A percentile compares a stretch with the other conserved stretches of the same genome.
Conservation (phyloP, 1,140 invertebrate genomes). For the Drosophila watanabei region DNA sequence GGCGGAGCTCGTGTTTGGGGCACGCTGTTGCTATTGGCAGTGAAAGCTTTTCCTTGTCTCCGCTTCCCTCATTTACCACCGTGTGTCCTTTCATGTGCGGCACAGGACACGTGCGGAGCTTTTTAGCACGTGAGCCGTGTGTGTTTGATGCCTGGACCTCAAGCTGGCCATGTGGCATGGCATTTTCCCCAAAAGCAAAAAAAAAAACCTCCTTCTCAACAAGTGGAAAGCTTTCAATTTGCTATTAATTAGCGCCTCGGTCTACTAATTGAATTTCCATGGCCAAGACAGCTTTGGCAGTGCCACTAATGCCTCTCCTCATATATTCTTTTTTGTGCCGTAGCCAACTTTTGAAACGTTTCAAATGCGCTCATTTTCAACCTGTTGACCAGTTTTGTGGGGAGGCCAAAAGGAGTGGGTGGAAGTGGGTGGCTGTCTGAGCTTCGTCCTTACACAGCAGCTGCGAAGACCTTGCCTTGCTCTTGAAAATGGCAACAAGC, state of each 20-base stretch:
- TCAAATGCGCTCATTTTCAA: constrained; percentile 53
- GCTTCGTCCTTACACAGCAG: constrained; percentile 62
- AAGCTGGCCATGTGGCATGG: constrained; percentile 37
- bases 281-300: constrained; percentile 25
- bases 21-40: constrained; percentile 66
- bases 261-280: constrained; percentile 77
- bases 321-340: constrained; percentile 26
- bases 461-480: constrained; percentile 69
- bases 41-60: constrained; percentile 39
- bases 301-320: constrained; percentile 8
- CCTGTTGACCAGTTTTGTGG: constrained; percentile 64
- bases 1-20: constrained; percentile 63
- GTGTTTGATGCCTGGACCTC: constrained; percentile 29
- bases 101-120: constrained; percentile 69
- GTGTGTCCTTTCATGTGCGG: constrained; percentile 32
- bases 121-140: constrained; percentile 57
- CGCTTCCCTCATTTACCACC: neutral
- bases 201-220: constrained; percentile 60
- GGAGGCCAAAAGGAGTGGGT: neutral
- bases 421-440: neutral
- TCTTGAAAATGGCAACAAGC: constrained; percentile 77
- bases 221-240: constrained; percentile 76
- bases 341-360: constrained; percentile 32
- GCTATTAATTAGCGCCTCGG: constrained; percentile 66
- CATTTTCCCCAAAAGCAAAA: constrained; percentile 32